Conservation (phyloP, 1,140 invertebrate species). For the Zaprionus ornatus region DNA sequence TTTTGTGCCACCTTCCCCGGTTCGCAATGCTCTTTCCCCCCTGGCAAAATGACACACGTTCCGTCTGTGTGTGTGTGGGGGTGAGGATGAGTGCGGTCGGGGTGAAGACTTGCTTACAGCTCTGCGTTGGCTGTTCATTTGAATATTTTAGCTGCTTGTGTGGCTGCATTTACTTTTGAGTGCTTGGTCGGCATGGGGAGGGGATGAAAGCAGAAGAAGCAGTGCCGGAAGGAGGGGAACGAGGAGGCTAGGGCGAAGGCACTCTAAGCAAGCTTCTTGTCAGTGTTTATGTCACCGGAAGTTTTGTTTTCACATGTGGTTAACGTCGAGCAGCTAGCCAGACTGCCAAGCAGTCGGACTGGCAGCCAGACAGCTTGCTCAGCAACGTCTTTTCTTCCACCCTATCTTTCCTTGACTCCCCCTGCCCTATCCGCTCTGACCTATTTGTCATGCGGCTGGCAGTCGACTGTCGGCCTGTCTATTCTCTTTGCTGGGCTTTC, state of each 20-base stretch:
- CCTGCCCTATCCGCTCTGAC: slow-evolving; percentile 42
- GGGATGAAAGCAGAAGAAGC: too few relatives aligned
- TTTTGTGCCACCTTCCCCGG: slow-evolving; percentile 65
- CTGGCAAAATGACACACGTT: slow-evolving; percentile 51
- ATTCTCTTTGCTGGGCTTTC: slow-evolving; percentile 28
- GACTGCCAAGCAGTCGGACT: slow-evolving; percentile 24
- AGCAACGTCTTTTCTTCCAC: slow-evolving; percentile 35
- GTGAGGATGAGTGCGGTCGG: background rate
- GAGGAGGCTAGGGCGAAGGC: slow-evolving; percentile 1
- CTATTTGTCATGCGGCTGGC: slow-evolving; percentile 56
- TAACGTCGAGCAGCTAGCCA: slow-evolving; percentile 63
- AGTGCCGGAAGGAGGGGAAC: background rate
- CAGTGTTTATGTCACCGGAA: slow-evolving; percentile 80
- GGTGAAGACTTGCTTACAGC: slow-evolving; percentile 33
- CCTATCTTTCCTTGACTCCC: background rate
- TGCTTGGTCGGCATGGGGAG: slow-evolving; percentile 18
- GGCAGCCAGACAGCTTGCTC: slow-evolving; percentile 1
- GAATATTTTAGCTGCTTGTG: slow-evolving; percentile 77
- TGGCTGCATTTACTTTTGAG: slow-evolving; percentile 69
- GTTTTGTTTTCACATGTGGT: slow-evolving; percentile 82
- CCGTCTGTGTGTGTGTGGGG: slow-evolving; percentile 13
- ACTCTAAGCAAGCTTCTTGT: slow-evolving; percentile 76
- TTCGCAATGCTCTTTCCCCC: slow-evolving; percentile 13
- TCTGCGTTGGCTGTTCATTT: slow-evolving; percentile 67
- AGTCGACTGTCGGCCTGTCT: slow-evolving; percentile 27